Conservation (phyloP, 2,888 invertebrate species). For the Halictus quadricinctus region DNA sequence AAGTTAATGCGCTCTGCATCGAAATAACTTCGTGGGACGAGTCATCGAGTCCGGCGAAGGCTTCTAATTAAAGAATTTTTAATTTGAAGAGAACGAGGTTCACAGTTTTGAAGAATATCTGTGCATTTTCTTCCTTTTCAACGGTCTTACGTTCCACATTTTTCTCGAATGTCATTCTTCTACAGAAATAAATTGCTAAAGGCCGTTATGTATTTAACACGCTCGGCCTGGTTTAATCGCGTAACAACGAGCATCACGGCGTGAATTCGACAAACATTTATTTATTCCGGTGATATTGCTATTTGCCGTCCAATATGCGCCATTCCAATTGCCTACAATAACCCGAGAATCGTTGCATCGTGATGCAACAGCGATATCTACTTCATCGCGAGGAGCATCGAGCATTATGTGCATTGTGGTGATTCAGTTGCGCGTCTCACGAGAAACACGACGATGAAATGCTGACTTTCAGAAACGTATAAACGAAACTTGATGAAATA, state of each 20-base stretch:
- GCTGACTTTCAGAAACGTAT: slow-evolving; percentile 2
- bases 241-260: background rate
- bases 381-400: slow-evolving; percentile 1
- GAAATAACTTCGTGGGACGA: slow-evolving; percentile 38
- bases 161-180: background rate
- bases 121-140: background rate
- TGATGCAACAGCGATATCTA: background rate
- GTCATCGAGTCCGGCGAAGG: slow-evolving; percentile 35
- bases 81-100: background rate
- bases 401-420: background rate
- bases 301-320: background rate
- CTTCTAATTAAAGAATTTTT: background rate
- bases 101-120: background rate
- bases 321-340: background rate
- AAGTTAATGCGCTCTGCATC: slow-evolving; percentile 36
- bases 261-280: slow-evolving; percentile 4
- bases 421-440: background rate
- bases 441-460: background rate
- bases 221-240: background rate
- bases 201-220: background rate
- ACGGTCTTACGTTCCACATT: background rate
- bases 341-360: background rate
- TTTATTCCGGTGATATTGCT: background rate
- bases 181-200: background rate
- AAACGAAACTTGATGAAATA: slow-evolving; percentile 4